Evolutionary conservation across 2,888 invertebrate genomes (phyloP).

Genomic region (Drosophila dives): DNA sequence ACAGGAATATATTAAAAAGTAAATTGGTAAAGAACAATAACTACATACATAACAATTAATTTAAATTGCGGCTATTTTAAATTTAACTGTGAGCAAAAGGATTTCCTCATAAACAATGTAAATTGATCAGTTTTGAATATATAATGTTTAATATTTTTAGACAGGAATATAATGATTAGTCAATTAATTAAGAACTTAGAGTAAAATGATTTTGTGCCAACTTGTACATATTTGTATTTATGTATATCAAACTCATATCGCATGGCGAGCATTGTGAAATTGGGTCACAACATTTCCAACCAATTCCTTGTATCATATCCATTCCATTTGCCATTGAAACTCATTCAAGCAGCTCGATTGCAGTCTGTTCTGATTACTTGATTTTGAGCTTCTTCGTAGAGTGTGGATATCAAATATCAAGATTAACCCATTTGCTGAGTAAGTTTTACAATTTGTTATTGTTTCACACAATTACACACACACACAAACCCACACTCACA

Average conservation of each 20-base stretch:
- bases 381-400: conserved; percentile 43
- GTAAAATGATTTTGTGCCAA: conserved; percentile 2
- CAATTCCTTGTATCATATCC: conserved; percentile 33
- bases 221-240: conserved; percentile 5
- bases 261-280: conserved; percentile 3
- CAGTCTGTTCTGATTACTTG: conserved; percentile 52
- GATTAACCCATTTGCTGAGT: conserved; percentile 63
- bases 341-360: conserved; percentile 49
- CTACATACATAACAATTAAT: neutral
- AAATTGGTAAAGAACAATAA: neutral
- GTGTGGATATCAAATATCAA: conserved; percentile 48
- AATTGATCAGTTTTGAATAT: neutral
- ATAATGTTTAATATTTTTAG: neutral
- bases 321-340: conserved; percentile 42
- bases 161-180: neutral
- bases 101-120: neutral
- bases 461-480: conserved; percentile 15
- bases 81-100: neutral
- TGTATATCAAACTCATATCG: conserved; percentile 2
- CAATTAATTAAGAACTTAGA: neutral
- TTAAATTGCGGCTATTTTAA: neutral
- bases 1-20: neutral
- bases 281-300: conserved; percentile 4
- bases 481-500: conserved; percentile 3
- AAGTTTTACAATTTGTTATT: conserved; percentile 48